Conservation (phyloP, 2,888 invertebrate genomes). For the Julus scandinavius region DNA sequence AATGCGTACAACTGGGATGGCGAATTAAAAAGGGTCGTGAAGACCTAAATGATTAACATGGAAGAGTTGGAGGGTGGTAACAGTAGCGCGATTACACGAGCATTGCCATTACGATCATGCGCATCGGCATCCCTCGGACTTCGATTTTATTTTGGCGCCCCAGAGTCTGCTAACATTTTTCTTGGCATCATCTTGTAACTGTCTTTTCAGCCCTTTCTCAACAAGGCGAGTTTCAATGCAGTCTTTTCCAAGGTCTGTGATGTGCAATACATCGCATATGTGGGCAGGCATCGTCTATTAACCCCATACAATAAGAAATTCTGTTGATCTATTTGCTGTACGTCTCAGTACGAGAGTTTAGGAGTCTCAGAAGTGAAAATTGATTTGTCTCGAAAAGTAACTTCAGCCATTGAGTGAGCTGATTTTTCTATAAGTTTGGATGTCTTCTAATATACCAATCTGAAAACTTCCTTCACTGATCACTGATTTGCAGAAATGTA, state of each 20-base stretch:
- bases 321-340: too few relatives aligned
- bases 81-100: constrained; percentile 9
- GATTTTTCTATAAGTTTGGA: too few relatives aligned
- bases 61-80: neutral
- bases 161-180: constrained; percentile 28
- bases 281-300: neutral
- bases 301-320: neutral
- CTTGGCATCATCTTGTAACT: constrained; percentile 30
- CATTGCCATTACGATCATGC: constrained; percentile 35
- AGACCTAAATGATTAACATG: constrained; percentile 12
- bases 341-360: too few relatives aligned
- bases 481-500: too few relatives aligned
- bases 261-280: neutral
- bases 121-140: constrained; percentile 31
- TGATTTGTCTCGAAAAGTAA: too few relatives aligned
- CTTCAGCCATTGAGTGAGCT: too few relatives aligned
- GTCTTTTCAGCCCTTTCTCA: constrained; percentile 1
- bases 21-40: neutral
- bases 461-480: too few relatives aligned
- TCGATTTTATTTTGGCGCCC: constrained; percentile 42
- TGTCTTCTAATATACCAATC: too few relatives aligned
- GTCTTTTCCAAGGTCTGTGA: neutral
- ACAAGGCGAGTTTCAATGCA: neutral
- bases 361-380: too few relatives aligned
- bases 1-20: neutral